phyloP scores from a whole-genome alignment of 2,888 invertebrate genomes.

The Strigamia crassipes region DNA sequence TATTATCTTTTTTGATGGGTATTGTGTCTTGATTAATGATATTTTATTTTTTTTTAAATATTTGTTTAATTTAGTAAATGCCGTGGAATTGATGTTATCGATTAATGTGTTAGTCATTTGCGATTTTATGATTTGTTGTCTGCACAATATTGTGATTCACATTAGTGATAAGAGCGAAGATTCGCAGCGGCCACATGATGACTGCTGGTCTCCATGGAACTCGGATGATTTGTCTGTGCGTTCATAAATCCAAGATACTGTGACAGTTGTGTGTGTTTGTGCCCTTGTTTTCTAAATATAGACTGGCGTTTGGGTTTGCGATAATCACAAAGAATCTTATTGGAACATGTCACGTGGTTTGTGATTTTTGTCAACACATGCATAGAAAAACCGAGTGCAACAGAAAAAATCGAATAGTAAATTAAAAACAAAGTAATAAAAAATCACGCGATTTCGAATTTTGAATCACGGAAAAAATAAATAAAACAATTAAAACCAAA shows the following conservation, averaged over 20 bases:
- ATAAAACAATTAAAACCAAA: too few species aligned
- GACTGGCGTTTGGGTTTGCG: neutral
- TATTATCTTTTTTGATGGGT: neutral
- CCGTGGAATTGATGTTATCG: neutral
- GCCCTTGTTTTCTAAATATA: neutral
- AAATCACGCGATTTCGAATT: too few species aligned
- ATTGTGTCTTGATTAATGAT: neutral
- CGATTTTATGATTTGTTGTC: neutral
- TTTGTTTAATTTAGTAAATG: neutral
- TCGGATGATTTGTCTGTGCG: constrained; percentile 4
- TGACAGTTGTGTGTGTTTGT: neutral
- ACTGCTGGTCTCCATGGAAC: neutral
- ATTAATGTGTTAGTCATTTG: constrained; percentile 14
- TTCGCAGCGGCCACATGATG: neutral
- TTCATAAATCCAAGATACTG: neutral
- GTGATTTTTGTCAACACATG: neutral
- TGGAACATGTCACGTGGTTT: neutral
- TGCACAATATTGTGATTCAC: constrained; percentile 13
- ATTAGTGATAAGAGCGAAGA: neutral
- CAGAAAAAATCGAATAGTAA: too few species aligned
- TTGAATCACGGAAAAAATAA: too few species aligned
- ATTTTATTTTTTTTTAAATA: neutral
- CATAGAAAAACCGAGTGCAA: too few species aligned
- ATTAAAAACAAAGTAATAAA: too few species aligned
- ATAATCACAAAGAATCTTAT: neutral